These are phyloP conservation scores for Peromyscus eremicus DNA, from an alignment of 2,797 vertebrate genomes.

Conservation along the genomic window DNA sequence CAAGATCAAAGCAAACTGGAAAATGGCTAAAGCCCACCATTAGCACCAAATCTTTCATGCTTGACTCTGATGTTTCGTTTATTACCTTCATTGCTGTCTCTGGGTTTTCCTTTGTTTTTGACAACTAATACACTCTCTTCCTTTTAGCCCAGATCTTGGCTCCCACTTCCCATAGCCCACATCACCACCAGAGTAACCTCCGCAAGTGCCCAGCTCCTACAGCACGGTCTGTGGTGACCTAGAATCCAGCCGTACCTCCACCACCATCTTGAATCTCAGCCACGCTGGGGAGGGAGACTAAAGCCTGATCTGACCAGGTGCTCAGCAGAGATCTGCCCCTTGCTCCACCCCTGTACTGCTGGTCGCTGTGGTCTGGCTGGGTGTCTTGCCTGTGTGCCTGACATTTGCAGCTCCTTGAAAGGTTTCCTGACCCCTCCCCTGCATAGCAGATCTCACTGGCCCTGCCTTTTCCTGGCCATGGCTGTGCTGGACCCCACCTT, in stretches of 20 bases:
- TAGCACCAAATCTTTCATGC: background rate
- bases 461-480: background rate
- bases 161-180: background rate
- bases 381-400: background rate
- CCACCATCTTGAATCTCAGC: background rate
- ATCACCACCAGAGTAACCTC: background rate
- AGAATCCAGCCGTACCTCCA: background rate
- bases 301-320: background rate
- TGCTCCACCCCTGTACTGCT: background rate
- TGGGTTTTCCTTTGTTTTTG: background rate
- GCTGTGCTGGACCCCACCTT: background rate
- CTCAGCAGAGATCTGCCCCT: background rate
- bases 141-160: background rate
- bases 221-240: background rate
- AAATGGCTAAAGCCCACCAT: background rate
- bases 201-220: background rate
- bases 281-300: background rate
- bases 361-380: background rate
- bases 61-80: background rate
- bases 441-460: background rate
- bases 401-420: background rate
- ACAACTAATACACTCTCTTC: background rate
- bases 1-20: slow-evolving; percentile 24
- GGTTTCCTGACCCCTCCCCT: background rate
- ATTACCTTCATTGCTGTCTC: background rate